phyloP scores from a whole-genome alignment of 2,113 vertebrate species.

The Peucedramus taeniatus region DNA sequence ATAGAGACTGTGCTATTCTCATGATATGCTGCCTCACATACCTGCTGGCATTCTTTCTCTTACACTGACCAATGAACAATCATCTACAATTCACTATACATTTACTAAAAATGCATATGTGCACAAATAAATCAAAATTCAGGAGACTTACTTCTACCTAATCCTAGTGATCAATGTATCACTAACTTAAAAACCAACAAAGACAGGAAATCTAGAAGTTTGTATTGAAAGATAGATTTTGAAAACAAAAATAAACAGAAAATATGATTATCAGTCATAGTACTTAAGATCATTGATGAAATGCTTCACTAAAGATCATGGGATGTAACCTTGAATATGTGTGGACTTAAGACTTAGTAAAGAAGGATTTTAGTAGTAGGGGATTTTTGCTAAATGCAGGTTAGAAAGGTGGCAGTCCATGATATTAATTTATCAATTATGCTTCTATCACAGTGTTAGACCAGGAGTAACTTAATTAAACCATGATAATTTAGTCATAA shows the following conservation, averaged over 20 bases:
- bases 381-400: background rate
- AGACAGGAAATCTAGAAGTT: background rate
- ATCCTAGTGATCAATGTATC: background rate
- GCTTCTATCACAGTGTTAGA: background rate
- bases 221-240: background rate
- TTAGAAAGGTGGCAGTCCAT: background rate
- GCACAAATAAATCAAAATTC: background rate
- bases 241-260: background rate
- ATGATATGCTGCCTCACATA: background rate
- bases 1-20: background rate
- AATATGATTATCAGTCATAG: background rate
- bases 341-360: background rate
- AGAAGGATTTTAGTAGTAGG: background rate
- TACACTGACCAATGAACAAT: background rate
- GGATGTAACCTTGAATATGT: background rate
- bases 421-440: background rate
- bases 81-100: conserved; percentile 21
- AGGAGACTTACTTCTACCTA: background rate
- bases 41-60: background rate
- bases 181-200: background rate
- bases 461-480: background rate
- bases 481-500: background rate
- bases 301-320: background rate
- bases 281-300: background rate
- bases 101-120: background rate